Evolutionary conservation across 2,888 invertebrate species (phyloP), one percentile per base, ranked within the genome.

Genomic region (Didymodactylos carnosus): DNA sequence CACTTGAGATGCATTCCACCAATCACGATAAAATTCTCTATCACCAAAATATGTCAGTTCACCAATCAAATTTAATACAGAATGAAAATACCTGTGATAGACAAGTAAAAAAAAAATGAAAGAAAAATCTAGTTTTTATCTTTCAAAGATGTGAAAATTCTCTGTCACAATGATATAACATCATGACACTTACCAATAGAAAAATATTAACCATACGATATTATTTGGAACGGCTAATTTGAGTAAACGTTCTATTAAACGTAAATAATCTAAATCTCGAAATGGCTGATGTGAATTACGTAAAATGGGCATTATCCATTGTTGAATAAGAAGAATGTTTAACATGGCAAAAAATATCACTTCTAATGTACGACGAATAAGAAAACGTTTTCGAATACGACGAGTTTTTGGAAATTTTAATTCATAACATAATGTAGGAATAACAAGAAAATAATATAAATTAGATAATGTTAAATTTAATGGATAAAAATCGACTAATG

Each of bases 351-450:
- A 14, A 19, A 75, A 69, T 14, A 62, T 8, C 4, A 72, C 53
- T 49, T 75, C 72, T 23, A 19, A 39, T 14, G 29, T 29, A 40
- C 76, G 40, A 11, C 72, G 69, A 19, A 93, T 85, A 69, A 98
- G 84, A 83, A 98, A 97, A 23, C 87, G 85, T 82, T 87, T 87
- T 76, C 90, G 87, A 80, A 88, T 89, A 84, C 90, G 87, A 77
- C 89, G 88, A 1, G 94, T 92, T 78, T 91, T 87, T 27, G 98
- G 97, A 82, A 95, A 98, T 84, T 95, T 95, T 79, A 97, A 85
- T 84, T 98, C 97, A 84, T 98, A 98, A 83, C 97, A 97, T 73
- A 98, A 86, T 43, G 97, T 98, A 25, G 98, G 98, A 23, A 92
- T 94, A 78, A 89, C 86, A 80, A 97, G 86, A 83, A 93, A 98